phyloP scores from a whole-genome alignment of 2,888 invertebrate genomes.

The Acanthosepion pharaonis region DNA sequence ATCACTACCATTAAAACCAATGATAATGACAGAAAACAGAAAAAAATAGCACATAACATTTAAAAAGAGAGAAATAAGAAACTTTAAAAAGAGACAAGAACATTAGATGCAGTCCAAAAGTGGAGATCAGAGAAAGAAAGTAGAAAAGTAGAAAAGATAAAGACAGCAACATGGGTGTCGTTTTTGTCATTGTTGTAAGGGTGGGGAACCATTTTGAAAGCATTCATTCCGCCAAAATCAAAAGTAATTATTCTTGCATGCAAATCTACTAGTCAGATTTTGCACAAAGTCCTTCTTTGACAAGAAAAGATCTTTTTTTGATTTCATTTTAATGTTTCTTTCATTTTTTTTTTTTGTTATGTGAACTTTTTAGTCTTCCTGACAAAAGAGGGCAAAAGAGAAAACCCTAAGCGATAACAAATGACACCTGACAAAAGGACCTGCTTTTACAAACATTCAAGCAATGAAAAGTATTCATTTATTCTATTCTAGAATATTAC shows the following conservation, averaged over 20 bases:
- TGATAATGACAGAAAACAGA: not conserved
- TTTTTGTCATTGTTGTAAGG: not conserved
- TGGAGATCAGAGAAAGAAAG: not conserved
- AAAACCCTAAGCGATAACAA: not conserved
- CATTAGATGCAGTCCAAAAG: no score
- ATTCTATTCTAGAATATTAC: not conserved
- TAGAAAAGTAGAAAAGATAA: not conserved
- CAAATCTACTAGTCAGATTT: constrained; percentile 33
- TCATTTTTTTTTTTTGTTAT: not conserved
- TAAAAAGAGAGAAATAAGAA: not conserved
- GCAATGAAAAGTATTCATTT: not conserved
- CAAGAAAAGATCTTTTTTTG: not conserved
- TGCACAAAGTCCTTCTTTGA: not conserved
- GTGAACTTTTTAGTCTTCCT: not conserved
- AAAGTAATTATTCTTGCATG: not conserved
- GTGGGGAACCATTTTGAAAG: not conserved
- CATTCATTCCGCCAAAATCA: not conserved
- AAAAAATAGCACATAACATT: not conserved
- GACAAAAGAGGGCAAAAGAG: not conserved
- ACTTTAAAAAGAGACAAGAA: not conserved
- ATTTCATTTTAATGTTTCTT: constrained; percentile 17
- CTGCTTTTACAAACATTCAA: not conserved
- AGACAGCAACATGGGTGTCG: not conserved
- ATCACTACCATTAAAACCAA: not conserved
- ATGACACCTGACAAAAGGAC: constrained; percentile 14